A percentile compares a stretch with the other conserved stretches of the same genome.
Conservation (phyloP, 2,888 invertebrate genomes). For the Leptinotarsa rubiginosa region DNA sequence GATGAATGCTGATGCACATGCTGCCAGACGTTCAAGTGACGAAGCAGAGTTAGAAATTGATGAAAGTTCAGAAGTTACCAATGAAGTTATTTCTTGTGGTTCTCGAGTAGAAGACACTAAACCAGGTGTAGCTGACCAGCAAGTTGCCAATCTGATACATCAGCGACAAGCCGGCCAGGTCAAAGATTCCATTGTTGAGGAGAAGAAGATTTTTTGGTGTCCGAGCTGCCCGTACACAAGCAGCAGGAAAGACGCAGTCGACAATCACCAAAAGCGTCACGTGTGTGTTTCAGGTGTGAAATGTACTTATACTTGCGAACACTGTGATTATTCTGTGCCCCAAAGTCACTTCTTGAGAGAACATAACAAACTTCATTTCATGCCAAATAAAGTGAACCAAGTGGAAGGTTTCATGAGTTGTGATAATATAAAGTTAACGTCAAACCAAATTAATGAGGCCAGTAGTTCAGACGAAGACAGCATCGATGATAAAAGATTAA, state of each 20-base stretch:
- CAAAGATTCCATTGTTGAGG: slow-evolving; percentile 63
- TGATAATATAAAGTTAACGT: slow-evolving; percentile 71
- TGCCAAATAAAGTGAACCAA: slow-evolving; percentile 69
- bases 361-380: slow-evolving; percentile 84
- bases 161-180: slow-evolving; percentile 66
- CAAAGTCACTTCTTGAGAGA: slow-evolving; percentile 81
- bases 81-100: slow-evolving; percentile 40
- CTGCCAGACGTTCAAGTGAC: slow-evolving; percentile 67
- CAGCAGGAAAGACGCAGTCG: slow-evolving; percentile 77
- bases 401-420: slow-evolving; percentile 74
- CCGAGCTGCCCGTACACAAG: slow-evolving; percentile 85
- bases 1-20: slow-evolving; percentile 76
- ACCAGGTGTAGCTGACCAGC: slow-evolving; percentile 73
- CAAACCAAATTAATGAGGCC: slow-evolving; percentile 67
- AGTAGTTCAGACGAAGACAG: slow-evolving; percentile 48
- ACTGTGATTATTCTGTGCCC: slow-evolving; percentile 84
- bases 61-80: slow-evolving; percentile 54
- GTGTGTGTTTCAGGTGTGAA: slow-evolving; percentile 71
- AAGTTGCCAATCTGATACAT: slow-evolving; percentile 72
- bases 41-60: slow-evolving; percentile 60
- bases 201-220: slow-evolving; percentile 77
- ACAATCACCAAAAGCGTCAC: slow-evolving; percentile 82
- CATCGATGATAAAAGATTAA: slow-evolving; percentile 52
- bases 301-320: slow-evolving; percentile 78
- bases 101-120: slow-evolving; percentile 64